A percentile compares a stretch with the other conserved stretches of the same genome.
These are phyloP conservation scores for Lemur catta DNA, from an alignment of 2,797 vertebrate species.

Conservation along the genomic window DNA sequence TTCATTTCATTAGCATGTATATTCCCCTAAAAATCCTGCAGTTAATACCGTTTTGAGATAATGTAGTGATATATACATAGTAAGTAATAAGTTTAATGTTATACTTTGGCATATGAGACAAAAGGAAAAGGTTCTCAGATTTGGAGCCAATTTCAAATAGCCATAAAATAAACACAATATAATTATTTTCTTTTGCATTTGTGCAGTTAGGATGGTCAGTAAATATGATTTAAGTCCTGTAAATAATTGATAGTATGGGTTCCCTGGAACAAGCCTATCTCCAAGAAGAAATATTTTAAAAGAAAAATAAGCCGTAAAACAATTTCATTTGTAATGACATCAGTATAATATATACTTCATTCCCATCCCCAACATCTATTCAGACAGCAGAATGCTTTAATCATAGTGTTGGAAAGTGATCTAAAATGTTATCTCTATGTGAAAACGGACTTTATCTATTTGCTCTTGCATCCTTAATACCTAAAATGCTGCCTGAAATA, in stretches of 20 bases:
- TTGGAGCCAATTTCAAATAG: not conserved
- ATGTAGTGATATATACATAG: not conserved
- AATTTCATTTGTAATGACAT: not conserved
- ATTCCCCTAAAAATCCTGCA: not conserved
- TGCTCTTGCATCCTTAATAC: not conserved
- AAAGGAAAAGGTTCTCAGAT: not conserved
- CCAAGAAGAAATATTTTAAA: not conserved
- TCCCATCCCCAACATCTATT: not conserved
- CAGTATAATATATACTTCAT: not conserved
- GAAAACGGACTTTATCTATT: not conserved
- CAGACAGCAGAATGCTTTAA: not conserved
- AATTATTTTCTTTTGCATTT: not conserved
- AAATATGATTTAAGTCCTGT: not conserved
- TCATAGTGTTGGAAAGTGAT: not conserved
- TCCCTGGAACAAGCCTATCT: not conserved
- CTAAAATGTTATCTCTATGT: not conserved
- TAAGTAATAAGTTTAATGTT: not conserved
- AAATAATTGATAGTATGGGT: not conserved
- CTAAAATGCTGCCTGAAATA: not conserved
- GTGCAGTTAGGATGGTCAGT: not conserved
- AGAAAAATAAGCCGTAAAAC: not conserved
- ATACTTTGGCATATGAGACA: not conserved
- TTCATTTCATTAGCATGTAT: constrained; percentile 41
- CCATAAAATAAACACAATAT: not conserved
- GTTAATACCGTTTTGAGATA: constrained; percentile 22